Base-by-base conservation (phyloP, 2,888 invertebrate genomes). In the Pandemis heparana region DNA sequence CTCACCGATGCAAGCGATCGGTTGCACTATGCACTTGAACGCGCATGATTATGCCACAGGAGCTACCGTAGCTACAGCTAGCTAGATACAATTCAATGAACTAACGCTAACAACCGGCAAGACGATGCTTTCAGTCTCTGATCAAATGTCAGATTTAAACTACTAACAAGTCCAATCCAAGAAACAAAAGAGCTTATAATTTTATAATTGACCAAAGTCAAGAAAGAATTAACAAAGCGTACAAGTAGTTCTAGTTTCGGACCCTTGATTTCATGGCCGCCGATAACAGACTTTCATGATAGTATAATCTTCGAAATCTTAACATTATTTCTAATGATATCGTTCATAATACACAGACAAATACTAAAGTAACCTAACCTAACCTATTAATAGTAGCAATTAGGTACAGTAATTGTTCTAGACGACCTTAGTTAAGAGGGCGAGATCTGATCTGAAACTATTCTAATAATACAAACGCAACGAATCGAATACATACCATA, bases 1-100 rank as follows among this genome's bases (percentile, higher is more conserved):
- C 64, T 32, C 65, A 23, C 23, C 72, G 23, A 8, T 23, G 23
- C 63, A 63, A 64, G 56, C 56, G 56, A 56, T 56, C 56, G 10
- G 56, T 56, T 56, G 56, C 56, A 23, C 56, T 18, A 23, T 56
- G 23, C 56, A 56, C 23, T 56, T 56, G 56, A 23, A 56, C 12
- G 23, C 23, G 23, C n/a, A 12, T 56, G 23, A 12, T 23, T 32
- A 23, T 5, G 56, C 23, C 56, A 56, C 23, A 7, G 23, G 56
- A 56, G 23, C 56, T 56, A 23, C 16, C 18, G 8, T 9, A 9
- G 14, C 56, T 12, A 56, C 56, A 4, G 56, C 53, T 18, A n/a
- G 53, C 53, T 18, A 16, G 23, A 56, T 56, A 12, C 56, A 23
- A 23, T 56, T 56, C 56, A 56, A 23, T 56, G 56, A 56, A 23